A percentile compares a stretch with the other conserved stretches of the same genome.
These are phyloP conservation scores for Papilio xuthus DNA, from an alignment of 1,140 invertebrate genomes.

Conservation along the genomic window DNA sequence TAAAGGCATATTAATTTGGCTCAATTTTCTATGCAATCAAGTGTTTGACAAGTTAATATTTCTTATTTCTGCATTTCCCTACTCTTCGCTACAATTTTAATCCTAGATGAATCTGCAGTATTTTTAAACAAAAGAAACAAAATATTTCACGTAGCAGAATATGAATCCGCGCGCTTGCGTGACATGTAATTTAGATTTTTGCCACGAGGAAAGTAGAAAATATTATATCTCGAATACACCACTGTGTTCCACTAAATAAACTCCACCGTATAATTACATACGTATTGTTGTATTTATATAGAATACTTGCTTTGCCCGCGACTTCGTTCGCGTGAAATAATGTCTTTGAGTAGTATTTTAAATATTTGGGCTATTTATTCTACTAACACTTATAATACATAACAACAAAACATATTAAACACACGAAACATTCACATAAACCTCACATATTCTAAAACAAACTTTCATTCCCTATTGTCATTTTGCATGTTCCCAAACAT, in stretches of 20 bases:
- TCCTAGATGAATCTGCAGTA: slow-evolving; percentile 20
- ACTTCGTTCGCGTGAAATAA: no score
- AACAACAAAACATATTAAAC: no score
- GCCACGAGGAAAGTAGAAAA: slow-evolving; percentile 25
- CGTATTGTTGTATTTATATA: neutral
- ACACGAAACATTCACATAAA: no score
- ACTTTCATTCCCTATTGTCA: no score
- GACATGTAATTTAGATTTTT: slow-evolving; percentile 27
- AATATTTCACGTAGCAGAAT: slow-evolving; percentile 7
- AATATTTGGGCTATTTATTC: no score
- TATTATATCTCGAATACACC: slow-evolving; percentile 8
- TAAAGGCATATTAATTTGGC: no score
- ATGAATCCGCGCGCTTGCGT: slow-evolving; percentile 14
- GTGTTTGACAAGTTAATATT: slow-evolving; percentile 7
- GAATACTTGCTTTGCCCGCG: neutral
- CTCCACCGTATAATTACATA: slow-evolving; percentile 8
- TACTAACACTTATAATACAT: no score
- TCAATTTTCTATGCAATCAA: neutral
- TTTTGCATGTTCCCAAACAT: no score
- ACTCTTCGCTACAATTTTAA: neutral
- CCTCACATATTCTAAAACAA: no score
- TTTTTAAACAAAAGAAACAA: slow-evolving; percentile 23
- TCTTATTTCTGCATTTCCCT: neutral
- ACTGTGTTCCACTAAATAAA: slow-evolving; percentile 8
- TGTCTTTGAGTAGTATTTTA: no score